phyloP scores from a whole-genome alignment of 2,888 invertebrate genomes.

The Capitulum mitella region DNA sequence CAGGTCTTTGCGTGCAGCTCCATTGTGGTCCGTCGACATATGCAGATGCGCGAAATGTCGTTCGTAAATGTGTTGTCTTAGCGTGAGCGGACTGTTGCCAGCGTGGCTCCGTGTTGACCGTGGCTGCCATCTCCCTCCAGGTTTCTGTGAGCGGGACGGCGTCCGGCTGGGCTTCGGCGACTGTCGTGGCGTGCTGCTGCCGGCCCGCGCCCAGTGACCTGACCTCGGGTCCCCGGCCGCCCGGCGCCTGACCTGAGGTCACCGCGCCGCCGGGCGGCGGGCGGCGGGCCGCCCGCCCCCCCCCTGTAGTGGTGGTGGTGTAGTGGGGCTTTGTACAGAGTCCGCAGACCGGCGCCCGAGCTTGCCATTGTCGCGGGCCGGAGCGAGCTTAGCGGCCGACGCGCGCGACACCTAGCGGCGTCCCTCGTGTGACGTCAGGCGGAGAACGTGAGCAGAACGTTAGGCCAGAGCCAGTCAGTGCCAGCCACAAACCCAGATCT shows the following conservation, averaged over 20 bases:
- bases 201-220: constrained; percentile 49
- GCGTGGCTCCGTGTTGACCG: too few species aligned
- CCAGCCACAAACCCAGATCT: too few species aligned
- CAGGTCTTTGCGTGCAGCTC: too few species aligned
- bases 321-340: not conserved
- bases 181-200: constrained; percentile 79
- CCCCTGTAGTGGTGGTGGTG: not conserved
- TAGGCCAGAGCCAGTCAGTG: not conserved
- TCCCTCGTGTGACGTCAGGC: not conserved
- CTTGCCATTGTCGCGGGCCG: not conserved
- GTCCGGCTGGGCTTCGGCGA: constrained; percentile 85
- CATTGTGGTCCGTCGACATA: too few species aligned
- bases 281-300: not conserved
- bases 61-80: too few species aligned
- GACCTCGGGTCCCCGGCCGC: not conserved
- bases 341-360: too few species aligned
- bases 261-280: not conserved
- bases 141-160: constrained; percentile 69
- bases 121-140: too few species aligned
- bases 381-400: not conserved
- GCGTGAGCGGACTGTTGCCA: too few species aligned
- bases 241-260: not conserved
- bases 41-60: too few species aligned
- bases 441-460: too few species aligned
- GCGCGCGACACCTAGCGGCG: not conserved